phyloP scores from a whole-genome alignment of 2,888 invertebrate genomes.

The Mantis religiosa region DNA sequence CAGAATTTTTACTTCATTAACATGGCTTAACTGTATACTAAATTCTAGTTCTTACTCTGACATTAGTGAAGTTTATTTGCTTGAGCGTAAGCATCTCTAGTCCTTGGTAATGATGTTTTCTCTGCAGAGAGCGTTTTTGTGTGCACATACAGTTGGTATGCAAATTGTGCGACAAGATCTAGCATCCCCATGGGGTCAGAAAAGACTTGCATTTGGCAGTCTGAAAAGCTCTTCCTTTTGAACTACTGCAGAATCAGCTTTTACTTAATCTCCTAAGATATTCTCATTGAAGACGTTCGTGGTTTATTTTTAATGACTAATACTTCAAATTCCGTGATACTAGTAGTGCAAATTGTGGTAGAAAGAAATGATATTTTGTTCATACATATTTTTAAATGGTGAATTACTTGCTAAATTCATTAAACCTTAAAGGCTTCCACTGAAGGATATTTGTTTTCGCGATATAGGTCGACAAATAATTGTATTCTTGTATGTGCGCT shows the following conservation, averaged over 20 bases:
- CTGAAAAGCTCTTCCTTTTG: not conserved
- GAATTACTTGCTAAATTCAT: too few relatives aligned
- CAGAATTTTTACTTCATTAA: not conserved
- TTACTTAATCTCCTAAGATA: not conserved
- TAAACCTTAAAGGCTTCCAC: too few relatives aligned
- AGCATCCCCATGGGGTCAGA: not conserved
- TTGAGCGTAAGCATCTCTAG: not conserved
- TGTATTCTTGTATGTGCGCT: too few relatives aligned
- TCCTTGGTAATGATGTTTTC: not conserved
- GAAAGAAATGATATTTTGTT: too few relatives aligned
- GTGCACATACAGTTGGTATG: not conserved
- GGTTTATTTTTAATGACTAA: too few relatives aligned
- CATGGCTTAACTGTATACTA: not conserved
- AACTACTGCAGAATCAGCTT: not conserved
- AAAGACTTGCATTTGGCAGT: not conserved
- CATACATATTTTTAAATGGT: too few relatives aligned
- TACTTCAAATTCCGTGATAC: too few relatives aligned
- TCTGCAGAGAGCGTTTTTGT: not conserved
- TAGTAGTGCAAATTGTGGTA: too few relatives aligned
- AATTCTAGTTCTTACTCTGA: not conserved
- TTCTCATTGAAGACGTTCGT: too few relatives aligned
- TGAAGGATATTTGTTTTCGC: too few relatives aligned
- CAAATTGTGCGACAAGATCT: not conserved
- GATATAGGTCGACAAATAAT: too few relatives aligned
- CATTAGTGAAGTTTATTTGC: not conserved